These are phyloP conservation scores for Crotalus viridis DNA, from an alignment of 2,113 vertebrate genomes.

Conservation along the genomic window DNA sequence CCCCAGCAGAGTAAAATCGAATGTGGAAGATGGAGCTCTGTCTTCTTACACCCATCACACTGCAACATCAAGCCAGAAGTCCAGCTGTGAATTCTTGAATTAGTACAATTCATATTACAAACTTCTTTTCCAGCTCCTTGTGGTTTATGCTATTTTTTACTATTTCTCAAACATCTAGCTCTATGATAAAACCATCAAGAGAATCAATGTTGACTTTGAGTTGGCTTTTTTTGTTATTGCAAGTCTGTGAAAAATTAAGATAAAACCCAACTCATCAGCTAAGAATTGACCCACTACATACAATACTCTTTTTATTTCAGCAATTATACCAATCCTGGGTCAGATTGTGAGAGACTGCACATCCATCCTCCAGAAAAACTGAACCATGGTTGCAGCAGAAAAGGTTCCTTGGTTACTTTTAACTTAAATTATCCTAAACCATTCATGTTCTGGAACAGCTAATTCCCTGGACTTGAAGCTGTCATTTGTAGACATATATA, in stretches of 20 bases:
- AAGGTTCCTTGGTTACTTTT: background rate
- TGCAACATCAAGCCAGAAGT: too few relatives aligned
- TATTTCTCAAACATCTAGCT: background rate
- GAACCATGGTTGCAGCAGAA: background rate
- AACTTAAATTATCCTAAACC: background rate
- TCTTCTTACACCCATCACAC: too few relatives aligned
- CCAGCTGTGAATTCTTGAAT: background rate
- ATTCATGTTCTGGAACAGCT: background rate
- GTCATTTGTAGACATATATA: background rate
- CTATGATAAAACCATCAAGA: background rate
- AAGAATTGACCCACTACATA: background rate
- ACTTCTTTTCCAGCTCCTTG: background rate
- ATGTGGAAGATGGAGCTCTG: too few relatives aligned
- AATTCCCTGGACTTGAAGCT: background rate
- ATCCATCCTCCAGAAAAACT: background rate
- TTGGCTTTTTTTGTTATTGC: background rate
- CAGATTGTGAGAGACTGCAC: background rate
- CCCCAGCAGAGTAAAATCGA: too few relatives aligned
- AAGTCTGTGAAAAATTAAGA: background rate
- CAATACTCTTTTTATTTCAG: background rate
- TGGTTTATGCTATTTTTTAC: background rate
- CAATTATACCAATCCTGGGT: background rate
- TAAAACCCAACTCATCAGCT: background rate
- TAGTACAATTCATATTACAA: too few relatives aligned
- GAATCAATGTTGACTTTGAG: background rate